Base-by-base conservation (phyloP, 2,888 invertebrate genomes). In the Odontocolon sp. region DNA sequence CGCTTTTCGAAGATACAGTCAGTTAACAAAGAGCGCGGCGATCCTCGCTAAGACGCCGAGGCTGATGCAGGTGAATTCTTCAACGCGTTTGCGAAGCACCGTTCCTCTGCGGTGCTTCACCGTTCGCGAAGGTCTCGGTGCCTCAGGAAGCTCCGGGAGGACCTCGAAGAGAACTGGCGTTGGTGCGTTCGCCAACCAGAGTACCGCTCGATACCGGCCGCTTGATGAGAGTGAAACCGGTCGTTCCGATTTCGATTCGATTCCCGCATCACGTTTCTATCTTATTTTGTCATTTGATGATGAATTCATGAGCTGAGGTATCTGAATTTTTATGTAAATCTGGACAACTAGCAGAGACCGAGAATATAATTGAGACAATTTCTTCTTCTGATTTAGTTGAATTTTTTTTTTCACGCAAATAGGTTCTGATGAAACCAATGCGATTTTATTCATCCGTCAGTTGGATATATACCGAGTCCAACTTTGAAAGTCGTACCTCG, bases 211-310 rank as follows among this genome's bases (percentile, higher is more conserved):
- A 63, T 47, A 56, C 59, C 18, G 8, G 6, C 54, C 23, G 28
- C 72, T 63, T 63, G 73, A 69, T 52, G 77, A 77, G 77, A 77
- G 77, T 77, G 73, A 77, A 77, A 77, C 73, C 77, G 77, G 67
- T 72, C 72, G 72, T 77, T 63, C 63, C 72, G 77, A 77, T 77
- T 69, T 63, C 68, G 21, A 72, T 77, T 68, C 42, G 40, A 72
- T 64, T 72, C 68, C 63, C 33, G 18, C 36, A 16, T 57, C 56
- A 42, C 54, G 31, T 61, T 50, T 50, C 76, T 57, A 56, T 54
- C 21, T 16, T 14, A 57, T 52, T 64, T 64, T 63, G n/a, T n/a
- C 36, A 23, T 0, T 31, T 16, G 36, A 14, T 38, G 28, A 31
- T 28, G 26, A 56, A 61, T n/a, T 40, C 8, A 28, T 11, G n/a